Percentiles rank a stretch among this genome's conserved stretches.
phyloP scores from a whole-genome alignment of 2,888 invertebrate species.

The Xanthia icteritia region DNA sequence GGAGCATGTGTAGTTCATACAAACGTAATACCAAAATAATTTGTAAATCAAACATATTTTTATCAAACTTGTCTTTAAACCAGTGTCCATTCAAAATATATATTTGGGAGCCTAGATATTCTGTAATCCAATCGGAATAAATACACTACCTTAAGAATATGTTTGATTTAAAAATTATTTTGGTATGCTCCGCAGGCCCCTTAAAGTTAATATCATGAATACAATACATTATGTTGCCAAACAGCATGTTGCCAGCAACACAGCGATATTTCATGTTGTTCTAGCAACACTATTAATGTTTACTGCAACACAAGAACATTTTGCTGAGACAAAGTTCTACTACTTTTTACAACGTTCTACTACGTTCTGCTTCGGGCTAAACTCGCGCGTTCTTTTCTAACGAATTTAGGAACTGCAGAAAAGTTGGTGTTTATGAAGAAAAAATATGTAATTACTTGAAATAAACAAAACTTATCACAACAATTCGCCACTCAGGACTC shows the following conservation, averaged over 20 bases:
- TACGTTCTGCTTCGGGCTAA: neutral
- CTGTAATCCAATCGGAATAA: no score
- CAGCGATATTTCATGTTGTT: neutral
- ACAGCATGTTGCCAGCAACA: neutral
- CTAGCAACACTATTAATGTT: neutral
- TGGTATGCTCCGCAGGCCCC: no score
- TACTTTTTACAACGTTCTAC: neutral
- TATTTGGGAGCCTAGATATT: no score
- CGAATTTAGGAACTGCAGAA: neutral
- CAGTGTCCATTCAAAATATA: no score
- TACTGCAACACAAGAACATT: neutral
- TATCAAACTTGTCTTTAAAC: no score
- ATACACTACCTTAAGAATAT: no score
- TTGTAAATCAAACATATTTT: no score
- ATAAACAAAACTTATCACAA: neutral
- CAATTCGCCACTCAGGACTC: conserved; percentile 92
- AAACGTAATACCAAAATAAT: no score
- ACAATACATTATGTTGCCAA: neutral
- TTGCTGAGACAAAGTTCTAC: neutral
- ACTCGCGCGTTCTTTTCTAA: neutral
- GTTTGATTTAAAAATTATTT: no score
- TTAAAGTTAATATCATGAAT: no score
- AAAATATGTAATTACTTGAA: neutral
- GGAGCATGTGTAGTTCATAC: no score
- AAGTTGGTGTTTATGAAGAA: neutral